Evolutionary conservation across 2,797 vertebrate species (phyloP), one percentile per base, ranked within the genome.

Genomic region (Cynopterus sphinx): DNA sequence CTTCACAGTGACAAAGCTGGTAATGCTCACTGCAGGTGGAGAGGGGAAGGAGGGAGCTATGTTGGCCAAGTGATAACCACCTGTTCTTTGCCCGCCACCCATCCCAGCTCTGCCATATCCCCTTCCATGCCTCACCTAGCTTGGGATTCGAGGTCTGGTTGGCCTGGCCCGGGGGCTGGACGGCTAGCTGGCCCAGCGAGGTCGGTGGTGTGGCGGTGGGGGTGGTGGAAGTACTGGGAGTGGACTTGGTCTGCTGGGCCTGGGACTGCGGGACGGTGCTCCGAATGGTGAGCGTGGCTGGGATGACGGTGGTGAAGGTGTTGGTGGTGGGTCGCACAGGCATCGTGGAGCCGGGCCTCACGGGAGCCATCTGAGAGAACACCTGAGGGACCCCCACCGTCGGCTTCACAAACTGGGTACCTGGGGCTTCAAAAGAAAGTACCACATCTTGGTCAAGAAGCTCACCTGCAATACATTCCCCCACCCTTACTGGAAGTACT

Each of bases 271-370:
- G 98, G 83, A 98, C 86, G 22, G 99, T 98, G 97, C 98, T 99
- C 74, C 98, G 98, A 97, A 99, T 98, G 95, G 99, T 99, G 11
- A 99, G 98, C 0, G 99, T 99, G 96, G 99, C 98, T 0, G 99
- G 99, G 81, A 99, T 99, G 98, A 99, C 98, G 0, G 99, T 98
- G 53, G 99, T 98, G 98, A 99, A 99, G 82, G 99, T 98, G 96
- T 98, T 99, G 95, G 99, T 97, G 22, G 98, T 95, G 9, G 97
- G 98, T 68, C 98, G 98, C 91, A 98, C 98, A 4, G 97, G 98
- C 91, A 98, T 96, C 2, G 97, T 97, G 7, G 98, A 96, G 49
- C 98, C 98, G 1, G 98, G 95, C 87, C 98, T 98, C 91, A 99
- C 98, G 88, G 99, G 99, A 67, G 99, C 98, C 97, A 98, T 96